These are phyloP conservation scores for Zophobas atratus DNA, from an alignment of 1,140 invertebrate species.

Conservation along the genomic window DNA sequence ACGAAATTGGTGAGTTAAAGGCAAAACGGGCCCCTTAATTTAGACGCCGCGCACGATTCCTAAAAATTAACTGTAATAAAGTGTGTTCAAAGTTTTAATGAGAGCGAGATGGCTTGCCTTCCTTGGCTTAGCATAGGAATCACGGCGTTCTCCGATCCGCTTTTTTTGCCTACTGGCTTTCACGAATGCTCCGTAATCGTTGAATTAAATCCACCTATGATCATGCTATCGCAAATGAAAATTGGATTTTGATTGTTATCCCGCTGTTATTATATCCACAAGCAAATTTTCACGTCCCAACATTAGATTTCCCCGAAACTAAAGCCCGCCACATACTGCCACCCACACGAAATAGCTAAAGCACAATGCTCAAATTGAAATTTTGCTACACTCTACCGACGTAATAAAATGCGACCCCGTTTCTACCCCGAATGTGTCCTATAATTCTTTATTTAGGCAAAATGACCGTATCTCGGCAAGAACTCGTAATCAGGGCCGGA, in stretches of 20 bases:
- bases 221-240: conserved; percentile 28
- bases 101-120: conserved; percentile 20
- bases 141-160: conserved; percentile 1
- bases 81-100: conserved; percentile 41
- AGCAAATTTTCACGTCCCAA: conserved; percentile 34
- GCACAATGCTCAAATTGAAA: conserved; percentile 27
- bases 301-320: neutral
- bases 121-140: conserved; percentile 36
- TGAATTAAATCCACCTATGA: conserved; percentile 31
- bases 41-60: conserved; percentile 32
- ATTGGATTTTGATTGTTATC: conserved; percentile 38
- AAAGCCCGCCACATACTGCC: conserved; percentile 23
- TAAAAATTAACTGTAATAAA: conserved; percentile 44
- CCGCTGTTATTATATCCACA: conserved; percentile 30
- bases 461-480: conserved; percentile 20
- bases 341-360: neutral
- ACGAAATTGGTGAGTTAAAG: conserved; percentile 37
- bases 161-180: conserved; percentile 29
- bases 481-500: conserved; percentile 15
- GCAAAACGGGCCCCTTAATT: conserved; percentile 19
- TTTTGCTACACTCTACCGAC: neutral
- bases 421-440: conserved; percentile 5
- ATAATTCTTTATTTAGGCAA: conserved; percentile 32
- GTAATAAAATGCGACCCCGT: conserved; percentile 10
- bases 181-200: conserved; percentile 22